phyloP scores from a whole-genome alignment of 2,888 invertebrate genomes.

The Caenorhabditis sinica region DNA sequence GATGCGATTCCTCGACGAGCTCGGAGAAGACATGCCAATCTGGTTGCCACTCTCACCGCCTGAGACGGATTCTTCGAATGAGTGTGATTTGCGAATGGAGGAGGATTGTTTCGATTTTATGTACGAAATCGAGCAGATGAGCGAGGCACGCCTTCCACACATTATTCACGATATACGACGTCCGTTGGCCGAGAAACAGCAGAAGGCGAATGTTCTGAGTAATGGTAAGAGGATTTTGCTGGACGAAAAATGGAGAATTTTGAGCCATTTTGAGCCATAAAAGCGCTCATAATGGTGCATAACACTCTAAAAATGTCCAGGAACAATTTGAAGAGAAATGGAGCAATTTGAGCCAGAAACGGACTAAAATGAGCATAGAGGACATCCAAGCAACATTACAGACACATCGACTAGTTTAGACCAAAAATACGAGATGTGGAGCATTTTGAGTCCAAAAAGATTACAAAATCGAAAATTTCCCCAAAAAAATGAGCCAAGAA shows the following conservation, averaged over 20 bases:
- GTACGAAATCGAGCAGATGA: slow-evolving; percentile 86
- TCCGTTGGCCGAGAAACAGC: slow-evolving; percentile 68
- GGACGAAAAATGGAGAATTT: no score
- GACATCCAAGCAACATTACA: not conserved
- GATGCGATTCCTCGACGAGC: slow-evolving; percentile 62
- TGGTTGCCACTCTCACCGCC: slow-evolving; percentile 99
- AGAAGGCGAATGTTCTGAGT: slow-evolving; percentile 29
- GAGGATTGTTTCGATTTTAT: slow-evolving; percentile 92
- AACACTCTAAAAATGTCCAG: not conserved
- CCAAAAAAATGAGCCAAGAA: not conserved
- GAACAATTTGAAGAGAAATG: not conserved
- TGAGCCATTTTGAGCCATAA: slow-evolving; percentile 6
- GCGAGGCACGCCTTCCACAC: slow-evolving; percentile 69
- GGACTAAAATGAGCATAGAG: not conserved
- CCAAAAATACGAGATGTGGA: not conserved
- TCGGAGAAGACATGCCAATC: slow-evolving; percentile 85
- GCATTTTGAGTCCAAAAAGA: slow-evolving; percentile 6
- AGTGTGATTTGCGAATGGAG: slow-evolving; percentile 89
- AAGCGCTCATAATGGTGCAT: not conserved
- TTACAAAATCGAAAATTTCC: no score
- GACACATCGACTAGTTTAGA: no score
- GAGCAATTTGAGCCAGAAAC: no score
- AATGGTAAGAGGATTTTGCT: slow-evolving; percentile 6
- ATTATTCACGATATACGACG: slow-evolving; percentile 67
- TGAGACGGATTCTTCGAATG: slow-evolving; percentile 88